Percentiles rank a stretch among this genome's conserved stretches.
phyloP scores from a whole-genome alignment of 2,888 invertebrate genomes.

The Zaprionus obscuricornis region DNA sequence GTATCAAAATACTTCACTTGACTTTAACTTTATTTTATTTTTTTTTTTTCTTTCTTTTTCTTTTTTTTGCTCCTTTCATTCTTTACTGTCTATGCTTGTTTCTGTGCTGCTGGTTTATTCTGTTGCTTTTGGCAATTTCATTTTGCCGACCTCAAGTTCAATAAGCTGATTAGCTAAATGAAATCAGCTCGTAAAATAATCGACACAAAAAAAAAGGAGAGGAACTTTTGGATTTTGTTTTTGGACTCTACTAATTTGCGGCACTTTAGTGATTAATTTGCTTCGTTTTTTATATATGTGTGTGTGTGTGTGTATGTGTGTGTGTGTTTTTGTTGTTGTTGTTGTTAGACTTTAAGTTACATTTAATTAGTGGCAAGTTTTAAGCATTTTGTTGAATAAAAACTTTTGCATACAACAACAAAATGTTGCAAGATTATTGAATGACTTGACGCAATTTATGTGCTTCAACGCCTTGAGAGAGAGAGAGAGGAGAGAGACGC shows the following conservation, averaged over 20 bases:
- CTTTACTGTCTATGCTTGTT: no score
- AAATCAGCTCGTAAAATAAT: slow-evolving; percentile 57
- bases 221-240: slow-evolving; percentile 17
- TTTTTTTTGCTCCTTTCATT: slow-evolving; percentile 5
- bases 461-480: no score
- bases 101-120: no score
- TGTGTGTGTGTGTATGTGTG: no score
- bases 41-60: not conserved
- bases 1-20: slow-evolving; percentile 50
- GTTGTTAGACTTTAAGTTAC: slow-evolving; percentile 69
- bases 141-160: slow-evolving; percentile 60
- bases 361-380: slow-evolving; percentile 57
- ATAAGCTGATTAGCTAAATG: slow-evolving; percentile 75
- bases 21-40: slow-evolving; percentile 36
- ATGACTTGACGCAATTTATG: no score
- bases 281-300: no score
- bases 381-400: slow-evolving; percentile 6
- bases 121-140: no score
- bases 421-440: no score
- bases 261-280: slow-evolving; percentile 67
- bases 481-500: no score
- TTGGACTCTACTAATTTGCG: slow-evolving; percentile 38
- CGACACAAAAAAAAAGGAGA: no score
- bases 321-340: no score
- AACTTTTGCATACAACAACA: no score